Evolutionary conservation across 2,113 vertebrate genomes (phyloP).

Genomic region (Spermophilus dauricus): DNA sequence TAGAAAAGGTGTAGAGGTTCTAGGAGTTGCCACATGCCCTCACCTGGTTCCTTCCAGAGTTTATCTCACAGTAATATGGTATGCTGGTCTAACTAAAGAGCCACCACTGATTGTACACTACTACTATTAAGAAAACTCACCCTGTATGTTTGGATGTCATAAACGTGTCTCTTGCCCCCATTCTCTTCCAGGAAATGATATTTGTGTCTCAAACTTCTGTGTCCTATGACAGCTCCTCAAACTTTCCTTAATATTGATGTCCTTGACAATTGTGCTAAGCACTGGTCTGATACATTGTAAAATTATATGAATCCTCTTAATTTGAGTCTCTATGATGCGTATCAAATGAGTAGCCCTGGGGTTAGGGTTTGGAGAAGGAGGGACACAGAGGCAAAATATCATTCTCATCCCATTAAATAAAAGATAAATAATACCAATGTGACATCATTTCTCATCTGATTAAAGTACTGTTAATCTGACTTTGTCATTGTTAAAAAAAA

Average conservation of each 20-base stretch:
- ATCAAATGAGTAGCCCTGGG: background rate
- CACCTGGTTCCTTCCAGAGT: background rate
- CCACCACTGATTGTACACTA: background rate
- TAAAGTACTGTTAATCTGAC: too few relatives aligned
- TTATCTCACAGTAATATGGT: background rate
- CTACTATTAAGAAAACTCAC: background rate
- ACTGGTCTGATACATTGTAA: background rate
- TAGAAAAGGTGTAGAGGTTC: background rate
- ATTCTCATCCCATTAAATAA: too few relatives aligned
- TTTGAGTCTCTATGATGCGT: background rate
- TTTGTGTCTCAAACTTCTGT: background rate
- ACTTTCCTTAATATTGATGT: background rate
- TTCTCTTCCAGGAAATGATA: background rate
- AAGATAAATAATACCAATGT: too few relatives aligned
- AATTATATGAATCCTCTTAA: background rate
- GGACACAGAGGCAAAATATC: too few relatives aligned
- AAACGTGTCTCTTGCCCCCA: background rate
- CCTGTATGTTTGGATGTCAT: background rate
- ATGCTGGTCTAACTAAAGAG: background rate
- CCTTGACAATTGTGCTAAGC: background rate
- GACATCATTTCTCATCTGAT: too few relatives aligned
- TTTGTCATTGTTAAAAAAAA: background rate
- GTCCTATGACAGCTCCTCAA: too few relatives aligned
- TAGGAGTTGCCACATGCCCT: background rate
- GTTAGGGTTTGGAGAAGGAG: background rate